Percentiles rank a stretch among this genome's conserved stretches.
Evolutionary conservation across 2,113 vertebrate genomes (phyloP).

Genomic region (Tragelaphus strepsiceros): DNA sequence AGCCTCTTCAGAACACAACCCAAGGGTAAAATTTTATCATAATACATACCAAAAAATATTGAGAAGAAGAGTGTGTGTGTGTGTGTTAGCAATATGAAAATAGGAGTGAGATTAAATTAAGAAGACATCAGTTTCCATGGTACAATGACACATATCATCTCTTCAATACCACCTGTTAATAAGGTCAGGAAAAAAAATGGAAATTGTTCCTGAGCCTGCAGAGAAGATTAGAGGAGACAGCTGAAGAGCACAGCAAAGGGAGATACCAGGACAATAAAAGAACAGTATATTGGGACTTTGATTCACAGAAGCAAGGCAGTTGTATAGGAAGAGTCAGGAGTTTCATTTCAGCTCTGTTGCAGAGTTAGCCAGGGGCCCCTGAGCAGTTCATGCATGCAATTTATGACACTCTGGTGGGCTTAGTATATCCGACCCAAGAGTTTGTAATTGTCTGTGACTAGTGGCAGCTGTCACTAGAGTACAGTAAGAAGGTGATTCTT

Average conservation of each 20-base stretch:
- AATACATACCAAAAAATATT: not conserved
- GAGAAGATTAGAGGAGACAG: constrained; percentile 55
- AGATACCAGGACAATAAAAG: not conserved
- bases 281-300: not conserved
- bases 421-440: constrained; percentile 17
- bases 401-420: constrained; percentile 35
- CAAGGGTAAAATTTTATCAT: not conserved
- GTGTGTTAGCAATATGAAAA: not conserved
- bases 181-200: constrained; percentile 11
- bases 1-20: not conserved
- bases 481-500: constrained; percentile 10
- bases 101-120: not conserved
- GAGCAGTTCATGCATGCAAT: not conserved
- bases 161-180: constrained; percentile 50
- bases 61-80: not conserved
- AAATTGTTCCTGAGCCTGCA: constrained; percentile 12
- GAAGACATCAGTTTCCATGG: not conserved
- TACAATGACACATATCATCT: constrained; percentile 1
- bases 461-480: constrained; percentile 38
- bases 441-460: constrained; percentile 25
- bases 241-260: constrained; percentile 42
- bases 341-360: constrained; percentile 47
- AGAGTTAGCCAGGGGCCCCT: not conserved
- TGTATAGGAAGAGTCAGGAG: not conserved
- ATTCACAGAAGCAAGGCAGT: constrained; percentile 22